phyloP scores from a whole-genome alignment of 2,888 invertebrate species.

The Ashinkailepas kermadecensis region DNA sequence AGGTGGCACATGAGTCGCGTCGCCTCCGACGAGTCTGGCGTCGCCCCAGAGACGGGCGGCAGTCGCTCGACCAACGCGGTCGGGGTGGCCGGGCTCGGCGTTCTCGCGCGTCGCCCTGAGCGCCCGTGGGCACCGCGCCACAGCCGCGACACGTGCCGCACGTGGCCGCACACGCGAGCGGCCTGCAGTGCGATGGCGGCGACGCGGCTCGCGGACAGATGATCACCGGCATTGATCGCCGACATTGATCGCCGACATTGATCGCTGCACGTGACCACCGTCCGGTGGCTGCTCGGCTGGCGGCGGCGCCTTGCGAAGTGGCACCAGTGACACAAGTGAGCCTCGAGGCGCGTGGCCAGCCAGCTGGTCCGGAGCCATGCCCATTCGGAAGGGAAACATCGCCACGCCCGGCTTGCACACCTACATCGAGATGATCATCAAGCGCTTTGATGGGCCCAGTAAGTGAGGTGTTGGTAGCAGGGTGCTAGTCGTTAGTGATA shows the following conservation, averaged over 20 bases:
- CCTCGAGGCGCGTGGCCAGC: neutral
- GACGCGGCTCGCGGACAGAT: too few relatives aligned
- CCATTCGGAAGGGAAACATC: slow-evolving; percentile 8
- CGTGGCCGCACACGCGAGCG: too few relatives aligned
- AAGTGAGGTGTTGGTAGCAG: neutral
- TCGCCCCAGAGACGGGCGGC: too few relatives aligned
- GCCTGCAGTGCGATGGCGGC: too few relatives aligned
- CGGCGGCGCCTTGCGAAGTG: neutral
- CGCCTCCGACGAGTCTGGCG: too few relatives aligned
- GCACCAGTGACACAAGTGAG: neutral
- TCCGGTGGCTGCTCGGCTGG: neutral
- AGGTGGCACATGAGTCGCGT: too few relatives aligned
- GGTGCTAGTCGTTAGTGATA: too few relatives aligned
- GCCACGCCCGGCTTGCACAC: neutral
- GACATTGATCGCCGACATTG: neutral
- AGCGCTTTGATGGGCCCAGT: slow-evolving; percentile 16
- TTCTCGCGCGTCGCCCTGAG: too few relatives aligned
- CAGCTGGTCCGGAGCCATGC: neutral
- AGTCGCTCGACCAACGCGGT: too few relatives aligned
- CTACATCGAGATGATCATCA: slow-evolving; percentile 23
- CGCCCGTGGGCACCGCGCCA: too few relatives aligned
- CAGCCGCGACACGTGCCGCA: too few relatives aligned
- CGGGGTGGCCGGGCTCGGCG: too few relatives aligned
- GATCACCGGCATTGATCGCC: neutral
- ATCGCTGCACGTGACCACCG: neutral